Percentiles rank a stretch among this genome's conserved stretches.
phyloP scores from a whole-genome alignment of 2,888 invertebrate genomes.

The Thereva unica region DNA sequence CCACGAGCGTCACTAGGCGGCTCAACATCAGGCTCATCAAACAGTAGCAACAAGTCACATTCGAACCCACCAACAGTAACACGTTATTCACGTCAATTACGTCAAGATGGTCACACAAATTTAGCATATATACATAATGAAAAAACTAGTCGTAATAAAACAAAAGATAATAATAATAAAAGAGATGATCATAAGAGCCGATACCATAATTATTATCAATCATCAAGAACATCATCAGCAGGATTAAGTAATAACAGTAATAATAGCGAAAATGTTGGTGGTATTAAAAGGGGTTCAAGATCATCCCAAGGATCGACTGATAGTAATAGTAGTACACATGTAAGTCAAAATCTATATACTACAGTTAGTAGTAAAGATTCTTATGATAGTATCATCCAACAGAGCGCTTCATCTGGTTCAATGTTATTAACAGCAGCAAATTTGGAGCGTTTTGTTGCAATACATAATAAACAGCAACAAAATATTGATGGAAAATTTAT shows the following conservation, averaged over 20 bases:
- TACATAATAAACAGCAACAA: slow-evolving; percentile 56
- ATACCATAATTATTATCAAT: slow-evolving; percentile 17
- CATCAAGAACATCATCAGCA: not conserved
- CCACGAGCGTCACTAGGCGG: slow-evolving; percentile 75
- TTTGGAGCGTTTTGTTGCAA: slow-evolving; percentile 62
- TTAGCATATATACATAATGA: slow-evolving; percentile 27
- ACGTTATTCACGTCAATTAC: slow-evolving; percentile 40
- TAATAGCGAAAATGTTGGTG: slow-evolving; percentile 8
- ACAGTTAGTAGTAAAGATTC: not conserved
- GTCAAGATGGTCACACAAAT: slow-evolving; percentile 36
- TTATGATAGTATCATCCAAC: slow-evolving; percentile 44
- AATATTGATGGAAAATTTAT: not conserved
- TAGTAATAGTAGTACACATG: slow-evolving; percentile 78
- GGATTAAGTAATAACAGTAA: not conserved
- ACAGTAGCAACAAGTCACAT: slow-evolving; percentile 51
- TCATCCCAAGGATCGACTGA: slow-evolving; percentile 72
- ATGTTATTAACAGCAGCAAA: slow-evolving; percentile 79
- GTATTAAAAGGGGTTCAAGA: slow-evolving; percentile 61
- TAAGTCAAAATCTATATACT: slow-evolving; percentile 56
- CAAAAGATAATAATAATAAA: slow-evolving; percentile 7
- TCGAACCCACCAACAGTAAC: slow-evolving; percentile 49
- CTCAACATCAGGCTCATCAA: slow-evolving; percentile 50
- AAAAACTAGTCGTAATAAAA: slow-evolving; percentile 17
- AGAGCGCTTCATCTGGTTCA: slow-evolving; percentile 83
- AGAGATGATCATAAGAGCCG: not conserved